Percentiles rank a stretch among this genome's conserved stretches.
These are phyloP conservation scores for Phalacrocorax brasilianus DNA, from an alignment of 2,113 vertebrate genomes.

Conservation along the genomic window DNA sequence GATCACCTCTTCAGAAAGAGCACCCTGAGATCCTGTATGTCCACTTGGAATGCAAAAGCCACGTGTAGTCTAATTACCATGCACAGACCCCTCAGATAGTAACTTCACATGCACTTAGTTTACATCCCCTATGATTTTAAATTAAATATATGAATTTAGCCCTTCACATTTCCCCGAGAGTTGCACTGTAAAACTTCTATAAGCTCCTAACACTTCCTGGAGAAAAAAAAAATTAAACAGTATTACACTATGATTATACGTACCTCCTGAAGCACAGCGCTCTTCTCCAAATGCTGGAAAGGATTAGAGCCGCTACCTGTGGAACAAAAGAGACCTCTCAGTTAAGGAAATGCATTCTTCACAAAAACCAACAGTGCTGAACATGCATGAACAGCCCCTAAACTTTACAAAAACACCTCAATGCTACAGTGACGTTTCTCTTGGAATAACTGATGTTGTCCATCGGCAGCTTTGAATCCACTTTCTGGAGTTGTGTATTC, in stretches of 20 bases:
- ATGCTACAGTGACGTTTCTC: neutral
- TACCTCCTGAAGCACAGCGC: constrained; percentile 96
- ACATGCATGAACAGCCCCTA: neutral
- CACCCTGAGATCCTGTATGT: neutral
- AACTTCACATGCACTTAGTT: neutral
- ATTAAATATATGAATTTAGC: fast-evolving
- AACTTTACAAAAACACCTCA: neutral
- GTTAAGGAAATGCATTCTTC: neutral
- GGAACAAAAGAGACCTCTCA: neutral
- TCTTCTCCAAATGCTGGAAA: constrained; percentile 98
- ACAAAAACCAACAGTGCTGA: neutral
- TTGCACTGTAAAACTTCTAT: neutral
- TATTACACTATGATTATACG: neutral
- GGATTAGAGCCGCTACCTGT: constrained; percentile 95
- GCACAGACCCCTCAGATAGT: neutral
- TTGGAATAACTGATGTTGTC: neutral
- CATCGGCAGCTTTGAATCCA: neutral
- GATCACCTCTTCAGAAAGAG: neutral
- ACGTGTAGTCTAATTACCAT: neutral
- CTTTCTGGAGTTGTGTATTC: neutral
- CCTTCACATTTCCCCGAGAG: too few relatives aligned
- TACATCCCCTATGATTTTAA: neutral
- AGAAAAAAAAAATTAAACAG: neutral
- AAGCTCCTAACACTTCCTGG: neutral
- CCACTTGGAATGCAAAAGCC: neutral